These are phyloP conservation scores for Drosophila mimica DNA, from an alignment of 2,888 invertebrate species.

Conservation along the genomic window DNA sequence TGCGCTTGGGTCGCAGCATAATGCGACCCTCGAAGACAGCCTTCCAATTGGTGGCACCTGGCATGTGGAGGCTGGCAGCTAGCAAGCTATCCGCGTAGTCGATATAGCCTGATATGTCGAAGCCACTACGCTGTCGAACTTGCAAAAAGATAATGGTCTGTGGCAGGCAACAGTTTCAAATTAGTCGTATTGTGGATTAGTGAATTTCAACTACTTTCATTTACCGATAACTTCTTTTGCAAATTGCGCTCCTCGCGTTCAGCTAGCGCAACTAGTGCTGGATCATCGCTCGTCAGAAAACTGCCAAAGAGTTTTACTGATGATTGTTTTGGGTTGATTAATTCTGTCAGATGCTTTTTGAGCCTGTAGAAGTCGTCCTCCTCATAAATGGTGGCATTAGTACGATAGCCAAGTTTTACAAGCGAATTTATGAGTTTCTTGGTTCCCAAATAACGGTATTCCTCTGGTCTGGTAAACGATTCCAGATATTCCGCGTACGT, in stretches of 20 bases:
- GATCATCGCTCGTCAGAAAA: constrained; percentile 86
- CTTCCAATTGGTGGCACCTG: constrained; percentile 44
- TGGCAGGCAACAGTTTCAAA: neutral
- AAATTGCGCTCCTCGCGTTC: constrained; percentile 88
- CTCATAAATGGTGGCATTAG: constrained; percentile 84
- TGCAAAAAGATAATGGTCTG: constrained; percentile 65
- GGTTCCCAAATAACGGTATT: constrained; percentile 91
- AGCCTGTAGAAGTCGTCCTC: constrained; percentile 88
- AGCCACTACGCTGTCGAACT: constrained; percentile 46
- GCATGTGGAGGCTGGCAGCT: neutral
- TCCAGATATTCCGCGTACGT: constrained; percentile 92
- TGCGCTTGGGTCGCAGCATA: constrained; percentile 39
- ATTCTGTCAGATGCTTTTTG: constrained; percentile 86
- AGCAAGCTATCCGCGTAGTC: constrained; percentile 57
- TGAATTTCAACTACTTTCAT: neutral
- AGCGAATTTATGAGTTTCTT: constrained; percentile 89
- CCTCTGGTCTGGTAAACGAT: constrained; percentile 90
- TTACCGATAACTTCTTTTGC: constrained; percentile 89
- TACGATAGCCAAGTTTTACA: constrained; percentile 92
- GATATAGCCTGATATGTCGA: constrained; percentile 62
- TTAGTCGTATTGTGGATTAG: neutral
- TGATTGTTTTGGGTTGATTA: constrained; percentile 86
- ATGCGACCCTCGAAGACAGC: constrained; percentile 48
- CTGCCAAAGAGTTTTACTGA: constrained; percentile 87
- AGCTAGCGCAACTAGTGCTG: constrained; percentile 88